phyloP scores from a whole-genome alignment of 2,797 vertebrate species.

The Nyctalus aviator region DNA sequence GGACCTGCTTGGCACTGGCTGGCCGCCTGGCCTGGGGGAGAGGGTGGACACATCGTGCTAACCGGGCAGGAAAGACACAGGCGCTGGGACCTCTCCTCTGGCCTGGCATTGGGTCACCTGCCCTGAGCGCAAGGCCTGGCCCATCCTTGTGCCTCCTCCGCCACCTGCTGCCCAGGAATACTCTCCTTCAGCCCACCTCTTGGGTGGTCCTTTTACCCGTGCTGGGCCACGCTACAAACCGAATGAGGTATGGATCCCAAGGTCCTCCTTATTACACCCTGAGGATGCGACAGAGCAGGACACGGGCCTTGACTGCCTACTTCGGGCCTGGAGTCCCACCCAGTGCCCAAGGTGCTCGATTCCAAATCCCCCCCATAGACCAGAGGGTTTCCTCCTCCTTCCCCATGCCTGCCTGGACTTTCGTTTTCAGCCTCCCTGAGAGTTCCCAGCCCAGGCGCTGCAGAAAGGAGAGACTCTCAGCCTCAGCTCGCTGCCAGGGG shows the following conservation, averaged over 20 bases:
- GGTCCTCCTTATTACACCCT: fast-evolving
- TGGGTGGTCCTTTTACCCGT: not conserved
- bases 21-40: not conserved
- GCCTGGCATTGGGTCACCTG: fast-evolving
- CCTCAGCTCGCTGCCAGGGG: constrained; percentile 83
- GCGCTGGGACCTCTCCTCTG: fast-evolving
- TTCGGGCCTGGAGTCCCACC: not conserved
- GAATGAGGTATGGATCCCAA: not conserved
- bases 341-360: fast-evolving
- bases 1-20: not conserved
- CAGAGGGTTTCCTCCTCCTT: fast-evolving
- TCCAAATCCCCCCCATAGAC: not conserved
- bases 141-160: not conserved
- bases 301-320: not conserved
- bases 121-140: no score
- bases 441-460: constrained; percentile 79
- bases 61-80: fast-evolving
- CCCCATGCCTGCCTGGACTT: not conserved
- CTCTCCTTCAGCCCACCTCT: not conserved
- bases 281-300: not conserved
- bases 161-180: no score
- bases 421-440: constrained; percentile 76
- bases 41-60: not conserved
- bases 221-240: fast-evolving
- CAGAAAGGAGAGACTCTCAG: constrained; percentile 82